phyloP scores from a whole-genome alignment of 2,888 invertebrate species.

The Campoplex capitator region DNA sequence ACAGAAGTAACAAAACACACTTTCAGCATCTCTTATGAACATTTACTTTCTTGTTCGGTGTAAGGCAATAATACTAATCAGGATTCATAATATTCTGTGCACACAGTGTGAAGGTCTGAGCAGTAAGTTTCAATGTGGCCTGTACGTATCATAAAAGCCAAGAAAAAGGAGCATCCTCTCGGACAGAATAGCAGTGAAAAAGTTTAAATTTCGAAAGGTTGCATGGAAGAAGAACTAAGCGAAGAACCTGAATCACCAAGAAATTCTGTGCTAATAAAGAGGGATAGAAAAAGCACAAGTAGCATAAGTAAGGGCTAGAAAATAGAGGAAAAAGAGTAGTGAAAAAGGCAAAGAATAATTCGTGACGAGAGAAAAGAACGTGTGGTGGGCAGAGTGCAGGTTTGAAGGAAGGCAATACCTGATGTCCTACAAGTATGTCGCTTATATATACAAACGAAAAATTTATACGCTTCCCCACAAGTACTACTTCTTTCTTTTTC shows the following conservation, averaged over 20 bases:
- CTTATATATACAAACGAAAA: constrained; percentile 66
- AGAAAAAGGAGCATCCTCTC: neutral
- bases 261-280: constrained; percentile 10
- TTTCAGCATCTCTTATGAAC: neutral
- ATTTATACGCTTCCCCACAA: constrained; percentile 67
- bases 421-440: constrained; percentile 67
- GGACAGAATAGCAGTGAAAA: neutral
- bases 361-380: constrained; percentile 20
- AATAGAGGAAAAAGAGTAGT: constrained; percentile 1
- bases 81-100: neutral
- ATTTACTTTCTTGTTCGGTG: neutral
- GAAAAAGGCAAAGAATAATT: constrained; percentile 39
- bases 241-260: constrained; percentile 17
- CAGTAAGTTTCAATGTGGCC: neutral
- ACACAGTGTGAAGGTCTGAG: neutral
- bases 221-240: neutral
- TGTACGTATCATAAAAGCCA: neutral
- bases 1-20: neutral
- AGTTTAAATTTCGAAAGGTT: neutral
- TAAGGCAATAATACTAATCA: neutral
- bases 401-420: constrained; percentile 61
- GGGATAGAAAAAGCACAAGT: neutral
- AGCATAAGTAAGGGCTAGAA: constrained; percentile 18
- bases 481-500: constrained; percentile 19
- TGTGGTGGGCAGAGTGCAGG: constrained; percentile 10